Conservation (phyloP, 2,888 invertebrate genomes). For the Euplexia lucipara region DNA sequence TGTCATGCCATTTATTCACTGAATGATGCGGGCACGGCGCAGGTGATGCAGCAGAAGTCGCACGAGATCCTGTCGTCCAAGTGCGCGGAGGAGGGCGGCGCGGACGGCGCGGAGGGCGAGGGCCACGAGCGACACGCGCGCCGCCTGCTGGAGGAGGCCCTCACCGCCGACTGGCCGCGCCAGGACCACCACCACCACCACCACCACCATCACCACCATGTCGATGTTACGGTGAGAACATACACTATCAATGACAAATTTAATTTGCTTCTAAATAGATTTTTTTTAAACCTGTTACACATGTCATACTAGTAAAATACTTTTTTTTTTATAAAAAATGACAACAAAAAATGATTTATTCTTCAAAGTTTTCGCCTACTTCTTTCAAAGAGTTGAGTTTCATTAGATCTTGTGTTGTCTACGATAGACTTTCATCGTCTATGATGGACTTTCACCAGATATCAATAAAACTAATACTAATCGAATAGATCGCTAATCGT, state of each 20-base stretch:
- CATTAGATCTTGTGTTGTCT: too few species aligned
- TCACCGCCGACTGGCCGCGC: slow-evolving; percentile 82
- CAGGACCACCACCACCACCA: slow-evolving; percentile 74
- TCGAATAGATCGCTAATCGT: too few species aligned
- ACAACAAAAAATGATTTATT: too few species aligned
- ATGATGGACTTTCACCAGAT: too few species aligned
- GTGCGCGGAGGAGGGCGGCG: slow-evolving; percentile 70
- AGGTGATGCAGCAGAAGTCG: slow-evolving; percentile 90
- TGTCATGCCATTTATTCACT: slow-evolving; percentile 49
- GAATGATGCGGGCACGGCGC: slow-evolving; percentile 63
- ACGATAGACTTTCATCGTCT: too few species aligned
- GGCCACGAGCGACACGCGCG: slow-evolving; percentile 83
- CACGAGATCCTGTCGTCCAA: slow-evolving; percentile 87
- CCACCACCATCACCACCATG: slow-evolving; percentile 72
- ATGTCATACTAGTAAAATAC: too few species aligned
- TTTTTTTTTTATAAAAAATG: too few species aligned
- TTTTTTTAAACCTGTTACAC: too few species aligned
- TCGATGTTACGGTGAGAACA: slow-evolving; percentile 69
- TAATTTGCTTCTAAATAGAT: too few species aligned
- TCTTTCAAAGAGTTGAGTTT: too few species aligned
- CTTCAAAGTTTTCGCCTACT: too few species aligned
- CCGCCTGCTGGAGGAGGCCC: slow-evolving; percentile 86
- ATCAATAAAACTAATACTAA: too few species aligned
- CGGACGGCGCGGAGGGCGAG: slow-evolving; percentile 64
- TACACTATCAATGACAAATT: neutral